Evolutionary conservation across 2,797 vertebrate genomes (phyloP).

Genomic region (Poeciliopsis presidionis): DNA sequence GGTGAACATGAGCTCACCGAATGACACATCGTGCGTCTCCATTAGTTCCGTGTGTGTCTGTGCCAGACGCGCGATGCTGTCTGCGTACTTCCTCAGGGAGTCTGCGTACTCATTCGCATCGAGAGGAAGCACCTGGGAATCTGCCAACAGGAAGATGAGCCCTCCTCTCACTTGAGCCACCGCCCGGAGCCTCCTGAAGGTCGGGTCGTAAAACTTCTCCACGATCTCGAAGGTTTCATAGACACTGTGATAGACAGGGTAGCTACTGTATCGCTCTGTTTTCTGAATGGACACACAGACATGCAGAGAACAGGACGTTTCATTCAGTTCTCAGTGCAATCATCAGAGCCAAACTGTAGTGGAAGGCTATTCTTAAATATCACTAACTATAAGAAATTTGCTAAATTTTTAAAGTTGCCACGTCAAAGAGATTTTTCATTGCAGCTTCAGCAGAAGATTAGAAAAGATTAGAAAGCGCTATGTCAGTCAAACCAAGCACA

Average conservation of each 20-base stretch:
- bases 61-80: conserved; percentile 82
- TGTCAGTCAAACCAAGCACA: background rate
- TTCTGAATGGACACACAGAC: conserved; percentile 73
- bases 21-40: conserved; percentile 79
- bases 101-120: conserved; percentile 87
- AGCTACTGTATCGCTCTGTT: conserved; percentile 87
- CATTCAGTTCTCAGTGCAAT: too few relatives aligned
- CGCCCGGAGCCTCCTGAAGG: conserved; percentile 86
- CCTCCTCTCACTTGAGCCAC: conserved; percentile 91
- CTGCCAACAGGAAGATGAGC: conserved; percentile 86
- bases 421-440: background rate
- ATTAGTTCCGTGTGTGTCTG: conserved; percentile 78
- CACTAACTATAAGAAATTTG: background rate
- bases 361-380: background rate
- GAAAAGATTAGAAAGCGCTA: background rate
- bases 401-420: background rate
- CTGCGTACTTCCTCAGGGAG: conserved; percentile 82
- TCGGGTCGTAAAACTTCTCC: conserved; percentile 91
- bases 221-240: conserved; percentile 96
- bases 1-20: conserved; percentile 81
- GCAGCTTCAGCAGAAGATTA: background rate
- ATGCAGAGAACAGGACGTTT: background rate
- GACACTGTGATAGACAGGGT: conserved; percentile 94
- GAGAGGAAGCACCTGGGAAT: conserved; percentile 87
- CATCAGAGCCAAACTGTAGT: background rate